Percentiles rank a stretch among this genome's conserved stretches.
phyloP scores from a whole-genome alignment of 2,113 vertebrate genomes.

The Edolisoma coerulescens region DNA sequence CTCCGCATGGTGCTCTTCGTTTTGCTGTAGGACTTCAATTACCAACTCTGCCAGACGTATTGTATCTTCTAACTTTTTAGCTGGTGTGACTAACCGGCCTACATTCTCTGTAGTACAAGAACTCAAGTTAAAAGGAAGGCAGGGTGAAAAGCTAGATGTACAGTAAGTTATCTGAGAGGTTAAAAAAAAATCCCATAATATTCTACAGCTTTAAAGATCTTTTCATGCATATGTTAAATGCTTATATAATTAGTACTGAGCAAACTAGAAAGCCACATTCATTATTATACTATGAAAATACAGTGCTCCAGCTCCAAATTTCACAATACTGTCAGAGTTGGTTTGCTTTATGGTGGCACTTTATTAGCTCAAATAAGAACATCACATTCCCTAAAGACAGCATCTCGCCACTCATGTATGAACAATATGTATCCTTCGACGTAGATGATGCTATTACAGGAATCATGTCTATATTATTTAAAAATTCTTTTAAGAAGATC shows the following conservation, averaged over 20 bases:
- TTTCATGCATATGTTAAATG: slow-evolving; percentile 79
- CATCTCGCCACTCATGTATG: slow-evolving; percentile 49
- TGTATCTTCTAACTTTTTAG: slow-evolving; percentile 98
- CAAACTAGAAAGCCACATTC: slow-evolving; percentile 77
- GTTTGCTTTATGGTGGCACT: slow-evolving; percentile 35
- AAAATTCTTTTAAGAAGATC: background rate
- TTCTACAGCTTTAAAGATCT: slow-evolving; percentile 62
- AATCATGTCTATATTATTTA: background rate
- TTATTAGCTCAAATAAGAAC: slow-evolving; percentile 53
- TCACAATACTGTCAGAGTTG: slow-evolving; percentile 31
- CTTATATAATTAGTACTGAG: slow-evolving; percentile 77
- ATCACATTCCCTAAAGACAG: slow-evolving; percentile 78
- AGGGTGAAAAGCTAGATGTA: slow-evolving; percentile 37
- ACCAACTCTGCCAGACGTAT: slow-evolving; percentile 96
- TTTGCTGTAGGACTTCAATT: slow-evolving; percentile 98
- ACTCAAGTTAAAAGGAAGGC: slow-evolving; percentile 77
- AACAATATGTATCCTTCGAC: slow-evolving; percentile 9
- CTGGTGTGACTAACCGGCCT: slow-evolving; percentile 95
- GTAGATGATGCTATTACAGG: background rate
- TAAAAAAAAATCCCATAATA: slow-evolving; percentile 31
- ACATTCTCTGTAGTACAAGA: slow-evolving; percentile 97
- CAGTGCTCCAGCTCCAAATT: slow-evolving; percentile 79
- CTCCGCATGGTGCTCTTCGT: slow-evolving; percentile 98
- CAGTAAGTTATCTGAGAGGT: slow-evolving; percentile 68
- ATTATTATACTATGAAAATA: slow-evolving; percentile 68